Evolutionary conservation across 2,113 vertebrate species (phyloP), one percentile per base, ranked within the genome.

Genomic region (Bungarus multicinctus): DNA sequence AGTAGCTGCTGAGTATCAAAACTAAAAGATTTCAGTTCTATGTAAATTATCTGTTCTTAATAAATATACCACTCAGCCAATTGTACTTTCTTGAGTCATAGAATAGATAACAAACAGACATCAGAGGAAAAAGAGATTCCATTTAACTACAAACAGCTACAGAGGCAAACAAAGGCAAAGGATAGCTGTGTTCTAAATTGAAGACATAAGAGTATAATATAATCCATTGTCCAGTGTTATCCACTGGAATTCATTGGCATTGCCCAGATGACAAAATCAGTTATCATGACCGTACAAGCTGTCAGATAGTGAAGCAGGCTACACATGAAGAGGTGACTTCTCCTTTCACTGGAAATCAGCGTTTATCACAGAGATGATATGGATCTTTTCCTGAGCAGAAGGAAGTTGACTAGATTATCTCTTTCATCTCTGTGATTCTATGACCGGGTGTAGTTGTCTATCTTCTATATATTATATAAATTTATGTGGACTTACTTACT

Each of bases 1-100:
- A 91, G 55, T 57, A 23, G 0, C 87, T 93, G 94, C 89, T 89
- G 93, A 93, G 94, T 25, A 91, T 43, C 81, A 93, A 45, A 91
- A 85, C 87, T 88, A 91, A 93, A 74, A 3, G 27, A 43, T 89
- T 60, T 88, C 45, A 55, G 20, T 94, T 87, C n/a, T 91, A 47
- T 3, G 27, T 74, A 92, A 94, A 93, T 12, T 89, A 57, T 58
- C 22, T 89, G 11, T 58, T 87, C 88, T 57, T 85, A 90, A 90
- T 88, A 74, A 93, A 94, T 0, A 2, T 45, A 45, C 1, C 18
- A 57, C 0, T 57, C 55, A 89, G 18, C 74, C 89, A 30, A 86
- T 1, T 18, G 45, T 58, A 94, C 52, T 43, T 74, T 60, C 64
- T 87, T 94, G 93, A 91, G 18, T 89, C 11, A 47, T 81, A 23